phyloP scores from a whole-genome alignment of 2,113 vertebrate genomes.

The Percina caprodes region DNA sequence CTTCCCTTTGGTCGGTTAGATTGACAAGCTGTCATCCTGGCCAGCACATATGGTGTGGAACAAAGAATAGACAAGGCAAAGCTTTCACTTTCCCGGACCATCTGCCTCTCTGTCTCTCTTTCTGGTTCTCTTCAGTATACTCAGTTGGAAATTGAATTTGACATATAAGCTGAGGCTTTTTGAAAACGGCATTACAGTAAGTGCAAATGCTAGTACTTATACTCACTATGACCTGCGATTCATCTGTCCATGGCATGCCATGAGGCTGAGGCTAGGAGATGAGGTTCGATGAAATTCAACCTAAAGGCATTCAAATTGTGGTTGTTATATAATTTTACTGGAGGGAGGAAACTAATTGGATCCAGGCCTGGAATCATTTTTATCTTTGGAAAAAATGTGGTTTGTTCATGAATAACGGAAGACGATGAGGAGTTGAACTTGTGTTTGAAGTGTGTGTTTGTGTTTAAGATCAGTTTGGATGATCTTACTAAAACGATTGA shows the following conservation, averaged over 20 bases:
- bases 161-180: conserved; percentile 11
- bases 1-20: conserved; percentile 68
- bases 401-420: not conserved
- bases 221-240: not conserved
- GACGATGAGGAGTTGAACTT: not conserved
- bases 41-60: conserved; percentile 62
- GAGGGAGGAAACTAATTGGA: not conserved
- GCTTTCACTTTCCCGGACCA: conserved; percentile 76
- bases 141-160: conserved; percentile 23
- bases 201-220: conserved; percentile 9
- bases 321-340: not conserved
- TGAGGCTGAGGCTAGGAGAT: conserved; percentile 1
- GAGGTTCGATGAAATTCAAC: not conserved
- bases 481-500: not conserved
- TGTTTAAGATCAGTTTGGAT: not conserved
- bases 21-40: conserved; percentile 76
- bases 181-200: not conserved
- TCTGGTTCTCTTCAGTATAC: conserved; percentile 19
- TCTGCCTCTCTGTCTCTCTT: conserved; percentile 41
- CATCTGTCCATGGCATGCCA: not conserved
- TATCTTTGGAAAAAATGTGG: not conserved
- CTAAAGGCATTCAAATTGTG: not conserved
- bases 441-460: too few relatives aligned
- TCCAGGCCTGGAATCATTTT: not conserved
- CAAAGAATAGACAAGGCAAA: conserved; percentile 72